Evolutionary conservation across 1,140 invertebrate genomes (phyloP), one percentile per base, ranked within the genome.

Genomic region (Fopius arisanus): DNA sequence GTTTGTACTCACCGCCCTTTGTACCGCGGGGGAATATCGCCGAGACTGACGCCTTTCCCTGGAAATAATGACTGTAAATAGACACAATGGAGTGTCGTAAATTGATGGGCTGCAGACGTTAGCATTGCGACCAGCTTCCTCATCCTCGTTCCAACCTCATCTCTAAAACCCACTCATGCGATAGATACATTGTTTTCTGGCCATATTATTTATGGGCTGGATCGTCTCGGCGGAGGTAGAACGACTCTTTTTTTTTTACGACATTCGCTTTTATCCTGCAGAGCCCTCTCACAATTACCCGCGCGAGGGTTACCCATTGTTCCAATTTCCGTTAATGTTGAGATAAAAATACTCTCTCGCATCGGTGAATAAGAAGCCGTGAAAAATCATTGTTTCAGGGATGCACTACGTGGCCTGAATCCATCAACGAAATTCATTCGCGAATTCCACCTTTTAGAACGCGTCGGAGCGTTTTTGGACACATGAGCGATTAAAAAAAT

Each of bases 361-460:
- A 59, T 28, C 54, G 70, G 62, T 29, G 19, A 31, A 59, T 31
- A 40, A 51, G 28, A 68, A 68, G 37, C n/a, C n/a, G n/a, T n/a
- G n/a, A n/a, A n/a, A n/a, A n/a, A n/a, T n/a, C n/a, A n/a, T n/a
- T n/a, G n/a, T n/a, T n/a, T n/a, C n/a, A n/a, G n/a, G n/a, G n/a
- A n/a, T n/a, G n/a, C n/a, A n/a, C n/a, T 69, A 33, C 14, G 21
- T 21, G 9, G 28, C 43, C 12, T 48, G 73, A 16, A 16, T 14
- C 14, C 54, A 75, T 51, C 37, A 33, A 26, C 63, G 31, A 74
- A 74, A 67, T 67, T 78, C 69, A 66, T 72, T 77, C 73, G 43
- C 29, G 70, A 78, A 75, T 78, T 4, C 69, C 67, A 41, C 54
- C 76, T 78, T 77, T 78, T 67, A 70, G 10, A n/a, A 33, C 51